phyloP scores from a whole-genome alignment of 2,888 invertebrate genomes.

The Archaeoteleia sp. region DNA sequence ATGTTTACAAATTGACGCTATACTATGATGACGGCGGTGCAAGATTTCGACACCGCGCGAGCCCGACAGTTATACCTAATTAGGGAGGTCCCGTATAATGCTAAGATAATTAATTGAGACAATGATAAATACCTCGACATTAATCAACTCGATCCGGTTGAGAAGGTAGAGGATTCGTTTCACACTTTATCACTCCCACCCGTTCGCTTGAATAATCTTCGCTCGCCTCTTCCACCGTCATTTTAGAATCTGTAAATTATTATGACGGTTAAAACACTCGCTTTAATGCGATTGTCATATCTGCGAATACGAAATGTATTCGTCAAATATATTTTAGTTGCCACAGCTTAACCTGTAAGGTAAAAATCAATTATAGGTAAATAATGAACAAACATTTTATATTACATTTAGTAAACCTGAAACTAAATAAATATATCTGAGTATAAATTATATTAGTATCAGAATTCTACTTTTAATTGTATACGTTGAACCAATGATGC shows the following conservation, averaged over 20 bases:
- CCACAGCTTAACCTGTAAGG: too few species aligned
- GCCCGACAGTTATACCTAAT: slow-evolving; percentile 65
- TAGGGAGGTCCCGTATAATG: slow-evolving; percentile 65
- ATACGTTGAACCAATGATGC: too few species aligned
- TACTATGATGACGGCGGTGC: slow-evolving; percentile 62
- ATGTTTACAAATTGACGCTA: slow-evolving; percentile 67
- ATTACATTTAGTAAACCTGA: too few species aligned
- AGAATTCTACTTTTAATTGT: too few species aligned
- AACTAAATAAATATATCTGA: too few species aligned
- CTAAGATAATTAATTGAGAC: slow-evolving; percentile 70
- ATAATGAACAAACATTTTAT: too few species aligned
- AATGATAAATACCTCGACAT: slow-evolving; percentile 66
- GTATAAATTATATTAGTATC: too few species aligned
- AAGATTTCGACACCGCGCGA: slow-evolving; percentile 70
- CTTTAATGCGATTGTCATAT: slow-evolving; percentile 22
- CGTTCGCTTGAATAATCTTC: slow-evolving; percentile 10
- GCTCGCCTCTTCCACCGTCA: slow-evolving; percentile 36
- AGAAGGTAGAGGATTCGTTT: slow-evolving; percentile 44
- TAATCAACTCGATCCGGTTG: slow-evolving; percentile 57
- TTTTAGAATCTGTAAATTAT: slow-evolving; percentile 29
- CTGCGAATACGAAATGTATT: slow-evolving; percentile 7
- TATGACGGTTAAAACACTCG: slow-evolving; percentile 24
- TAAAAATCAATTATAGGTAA: too few species aligned
- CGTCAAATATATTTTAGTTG: too few species aligned
- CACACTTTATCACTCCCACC: slow-evolving; percentile 48